phyloP scores from a whole-genome alignment of 2,797 vertebrate species.

The Phrynocephalus guinanensis region DNA sequence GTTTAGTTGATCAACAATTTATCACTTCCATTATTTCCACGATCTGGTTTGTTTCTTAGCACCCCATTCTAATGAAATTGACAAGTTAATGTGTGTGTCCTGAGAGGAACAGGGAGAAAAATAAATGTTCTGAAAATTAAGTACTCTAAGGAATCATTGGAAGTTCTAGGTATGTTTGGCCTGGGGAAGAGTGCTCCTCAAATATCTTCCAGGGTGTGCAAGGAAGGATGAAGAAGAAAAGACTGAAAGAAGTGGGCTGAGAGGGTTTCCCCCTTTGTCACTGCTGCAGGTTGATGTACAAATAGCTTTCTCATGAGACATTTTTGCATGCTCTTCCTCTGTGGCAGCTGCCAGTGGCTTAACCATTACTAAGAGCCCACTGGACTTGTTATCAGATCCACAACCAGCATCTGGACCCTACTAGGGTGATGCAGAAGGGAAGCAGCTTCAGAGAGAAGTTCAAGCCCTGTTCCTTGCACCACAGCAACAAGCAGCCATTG shows the following conservation, averaged over 20 bases:
- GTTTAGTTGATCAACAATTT: too few species aligned
- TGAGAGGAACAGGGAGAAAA: not conserved
- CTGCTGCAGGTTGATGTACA: too few species aligned
- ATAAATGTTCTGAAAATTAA: not conserved
- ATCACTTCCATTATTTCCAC: too few species aligned
- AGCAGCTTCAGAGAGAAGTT: not conserved
- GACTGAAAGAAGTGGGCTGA: not conserved
- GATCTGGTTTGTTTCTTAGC: too few species aligned
- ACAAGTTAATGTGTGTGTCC: not conserved
- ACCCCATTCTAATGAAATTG: not conserved
- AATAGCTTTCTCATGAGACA: not conserved
- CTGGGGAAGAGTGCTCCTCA: not conserved
- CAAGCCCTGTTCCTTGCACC: not conserved
- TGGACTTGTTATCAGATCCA: not conserved
- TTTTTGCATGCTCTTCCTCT: not conserved
- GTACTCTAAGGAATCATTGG: not conserved
- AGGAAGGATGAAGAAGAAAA: not conserved
- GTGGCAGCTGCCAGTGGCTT: not conserved
- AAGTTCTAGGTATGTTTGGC: not conserved
- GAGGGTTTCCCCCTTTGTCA: too few species aligned
- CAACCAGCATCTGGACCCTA: not conserved
- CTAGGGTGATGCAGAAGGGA: not conserved
- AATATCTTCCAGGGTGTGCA: not conserved
- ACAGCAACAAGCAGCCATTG: not conserved
- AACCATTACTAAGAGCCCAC: not conserved